phyloP scores from a whole-genome alignment of 2,797 vertebrate species.

The Enteromius unitaeniatus region DNA sequence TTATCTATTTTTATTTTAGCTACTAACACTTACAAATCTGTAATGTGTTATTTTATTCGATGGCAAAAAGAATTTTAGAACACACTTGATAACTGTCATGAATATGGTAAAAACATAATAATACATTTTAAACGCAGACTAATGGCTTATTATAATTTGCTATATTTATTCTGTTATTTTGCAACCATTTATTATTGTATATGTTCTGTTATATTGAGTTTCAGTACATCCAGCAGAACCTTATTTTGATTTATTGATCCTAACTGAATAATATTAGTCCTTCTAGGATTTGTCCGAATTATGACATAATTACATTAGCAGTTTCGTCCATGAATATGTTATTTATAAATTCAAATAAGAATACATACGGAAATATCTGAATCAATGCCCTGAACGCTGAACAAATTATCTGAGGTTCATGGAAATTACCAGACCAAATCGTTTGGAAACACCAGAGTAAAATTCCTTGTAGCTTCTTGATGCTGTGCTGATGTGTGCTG shows the following conservation, averaged over 20 bases:
- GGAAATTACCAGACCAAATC: conserved; percentile 1
- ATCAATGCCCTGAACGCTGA: background rate
- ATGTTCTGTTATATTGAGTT: background rate
- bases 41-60: background rate
- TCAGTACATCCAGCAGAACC: background rate
- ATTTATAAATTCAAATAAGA: background rate
- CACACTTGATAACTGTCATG: background rate
- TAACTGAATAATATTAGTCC: background rate
- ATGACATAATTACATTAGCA: background rate
- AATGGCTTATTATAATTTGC: background rate
- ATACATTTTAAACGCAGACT: background rate
- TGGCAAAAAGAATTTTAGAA: background rate
- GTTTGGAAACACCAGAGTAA: conserved; percentile 43
- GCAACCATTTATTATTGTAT: background rate
- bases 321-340: background rate
- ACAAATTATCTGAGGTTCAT: background rate
- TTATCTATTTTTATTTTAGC: background rate
- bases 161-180: background rate
- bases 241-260: background rate
- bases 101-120: background rate
- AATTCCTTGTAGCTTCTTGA: conserved; percentile 44
- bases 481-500: conserved; percentile 55
- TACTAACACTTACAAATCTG: background rate
- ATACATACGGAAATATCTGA: background rate
- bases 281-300: background rate